Evolutionary conservation across 2,113 vertebrate species (phyloP).

Genomic region (Anas platyrhynchos): DNA sequence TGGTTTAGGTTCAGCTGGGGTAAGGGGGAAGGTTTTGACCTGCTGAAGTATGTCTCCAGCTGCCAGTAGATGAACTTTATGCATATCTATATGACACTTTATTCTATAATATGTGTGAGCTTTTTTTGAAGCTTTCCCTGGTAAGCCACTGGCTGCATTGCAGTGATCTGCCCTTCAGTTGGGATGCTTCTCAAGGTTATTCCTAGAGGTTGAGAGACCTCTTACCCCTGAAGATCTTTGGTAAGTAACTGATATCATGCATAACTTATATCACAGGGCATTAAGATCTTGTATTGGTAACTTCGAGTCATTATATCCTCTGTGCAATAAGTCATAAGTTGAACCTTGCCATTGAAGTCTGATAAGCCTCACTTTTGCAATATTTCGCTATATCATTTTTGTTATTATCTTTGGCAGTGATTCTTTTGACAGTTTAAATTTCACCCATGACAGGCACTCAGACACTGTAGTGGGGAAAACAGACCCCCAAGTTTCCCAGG

Average conservation of each 20-base stretch:
- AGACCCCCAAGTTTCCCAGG: fast-evolving
- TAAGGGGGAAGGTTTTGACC: background rate
- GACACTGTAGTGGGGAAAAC: background rate
- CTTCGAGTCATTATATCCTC: background rate
- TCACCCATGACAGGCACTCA: too few relatives aligned
- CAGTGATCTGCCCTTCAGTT: background rate
- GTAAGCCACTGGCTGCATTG: background rate
- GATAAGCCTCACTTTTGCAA: background rate
- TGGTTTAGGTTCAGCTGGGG: background rate
- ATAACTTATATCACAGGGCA: fast-evolving
- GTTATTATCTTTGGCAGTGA: background rate
- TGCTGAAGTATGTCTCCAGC: background rate
- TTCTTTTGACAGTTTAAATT: background rate
- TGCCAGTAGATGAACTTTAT: background rate
- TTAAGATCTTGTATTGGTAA: background rate
- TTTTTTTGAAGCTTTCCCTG: background rate
- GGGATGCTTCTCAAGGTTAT: background rate
- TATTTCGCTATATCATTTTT: background rate
- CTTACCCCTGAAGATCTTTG: background rate
- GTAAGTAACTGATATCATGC: fast-evolving
- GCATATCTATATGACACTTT: background rate
- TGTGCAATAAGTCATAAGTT: background rate
- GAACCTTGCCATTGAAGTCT: background rate
- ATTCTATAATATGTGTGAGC: background rate
- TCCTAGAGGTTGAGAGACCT: background rate